Base-by-base conservation (phyloP, 1,140 invertebrate species). In the Drosophila carrolli region DNA sequence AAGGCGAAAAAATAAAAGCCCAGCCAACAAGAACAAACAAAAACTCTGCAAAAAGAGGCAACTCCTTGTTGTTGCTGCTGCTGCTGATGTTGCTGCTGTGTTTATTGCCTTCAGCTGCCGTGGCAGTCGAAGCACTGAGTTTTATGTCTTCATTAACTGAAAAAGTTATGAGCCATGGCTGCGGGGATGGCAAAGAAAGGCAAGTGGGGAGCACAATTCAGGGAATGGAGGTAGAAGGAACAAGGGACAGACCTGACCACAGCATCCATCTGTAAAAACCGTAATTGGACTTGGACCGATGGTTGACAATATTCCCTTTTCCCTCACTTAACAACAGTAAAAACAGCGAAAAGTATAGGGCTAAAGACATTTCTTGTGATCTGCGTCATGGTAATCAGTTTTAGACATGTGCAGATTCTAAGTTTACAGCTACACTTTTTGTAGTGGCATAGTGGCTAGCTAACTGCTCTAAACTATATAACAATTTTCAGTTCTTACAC, bases 131-230 rank as follows among this genome's bases (percentile, higher is more conserved):
- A 73, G 47, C 44, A 53, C 84, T 89, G 85, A 80, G 77, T 89
- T 89, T 89, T 89, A 89, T 89, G 84, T 90, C 84, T 89, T 89
- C 84, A 89, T 89, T 89, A 89, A 89, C 84, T 84, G 77, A 89
- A 89, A 76, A 89, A 89, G 84, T 89, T 89, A 89, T 89, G 85
- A 78, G 85, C 81, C 81, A 84, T 84, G 65, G 59, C 60, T 43
- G 53, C 44, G 71, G 67, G 60, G 44, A 40, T 19, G 13, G 54
- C 65, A 37, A 13, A 35, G 44, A 11, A 27, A 57, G 46, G 37
- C 32, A 35, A 51, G 29, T 51, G 29, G 29, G 8, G 23, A 5
- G 48, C n/a, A 10, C 9, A 60, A 40, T 11, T 40, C 47, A n/a
- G 47, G 19, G 16, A 37, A 29, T 23, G 43, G 54, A 51, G 35